Conservation (phyloP, 2,113 vertebrate genomes). For the Calidris pugnax region DNA sequence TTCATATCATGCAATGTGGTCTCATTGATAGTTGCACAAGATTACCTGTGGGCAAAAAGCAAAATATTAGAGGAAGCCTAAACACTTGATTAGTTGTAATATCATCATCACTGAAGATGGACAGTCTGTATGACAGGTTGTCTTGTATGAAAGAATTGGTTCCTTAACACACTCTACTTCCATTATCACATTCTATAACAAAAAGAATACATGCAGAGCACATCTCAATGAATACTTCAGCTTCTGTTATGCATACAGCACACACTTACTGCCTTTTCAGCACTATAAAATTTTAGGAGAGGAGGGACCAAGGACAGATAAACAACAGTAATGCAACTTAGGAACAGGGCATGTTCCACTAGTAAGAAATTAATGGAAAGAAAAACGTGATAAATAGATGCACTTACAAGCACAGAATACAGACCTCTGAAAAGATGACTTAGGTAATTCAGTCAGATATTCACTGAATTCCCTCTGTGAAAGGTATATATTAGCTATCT, state of each 20-base stretch:
- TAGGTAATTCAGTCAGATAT: background rate
- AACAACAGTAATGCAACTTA: background rate
- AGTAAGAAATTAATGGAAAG: background rate
- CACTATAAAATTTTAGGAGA: background rate
- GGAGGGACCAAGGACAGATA: background rate
- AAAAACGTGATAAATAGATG: background rate
- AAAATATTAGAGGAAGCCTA: background rate
- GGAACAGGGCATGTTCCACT: background rate
- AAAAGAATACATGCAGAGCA: background rate
- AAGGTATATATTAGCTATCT: background rate
- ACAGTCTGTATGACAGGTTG: slow-evolving; percentile 2
- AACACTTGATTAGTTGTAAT: background rate
- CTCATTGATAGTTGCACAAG: background rate
- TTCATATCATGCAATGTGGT: background rate
- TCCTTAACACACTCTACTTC: background rate
- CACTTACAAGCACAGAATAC: background rate
- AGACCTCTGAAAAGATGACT: background rate
- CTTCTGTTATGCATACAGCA: background rate
- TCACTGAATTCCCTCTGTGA: background rate
- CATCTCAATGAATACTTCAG: background rate
- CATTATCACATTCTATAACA: background rate
- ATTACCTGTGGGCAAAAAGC: slow-evolving; percentile 35
- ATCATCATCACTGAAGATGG: background rate
- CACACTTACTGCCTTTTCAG: background rate
- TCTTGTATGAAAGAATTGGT: background rate